A percentile compares a stretch with the other conserved stretches of the same genome.
Conservation (phyloP, 2,797 vertebrate genomes). For the Phyllotis vaccarum region DNA sequence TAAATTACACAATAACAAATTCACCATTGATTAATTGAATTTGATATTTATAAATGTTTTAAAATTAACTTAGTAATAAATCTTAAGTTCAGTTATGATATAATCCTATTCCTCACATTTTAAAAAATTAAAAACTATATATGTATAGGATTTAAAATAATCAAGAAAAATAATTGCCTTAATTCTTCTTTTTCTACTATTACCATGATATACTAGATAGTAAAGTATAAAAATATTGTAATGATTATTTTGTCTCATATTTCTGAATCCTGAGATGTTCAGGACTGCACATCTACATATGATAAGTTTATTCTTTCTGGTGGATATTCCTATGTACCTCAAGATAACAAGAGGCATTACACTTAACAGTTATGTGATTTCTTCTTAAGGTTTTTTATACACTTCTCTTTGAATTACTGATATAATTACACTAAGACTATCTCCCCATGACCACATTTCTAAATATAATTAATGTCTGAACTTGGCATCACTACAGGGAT, state of each 20-base stretch:
- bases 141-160: neutral
- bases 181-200: neutral
- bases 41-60: neutral
- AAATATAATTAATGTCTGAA: neutral
- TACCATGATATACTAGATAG: neutral
- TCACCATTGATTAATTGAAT: neutral
- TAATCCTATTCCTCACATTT: neutral
- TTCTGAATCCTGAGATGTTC: neutral
- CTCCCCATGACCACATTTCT: neutral
- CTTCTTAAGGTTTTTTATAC: too few species aligned
- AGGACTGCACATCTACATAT: neutral
- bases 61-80: neutral
- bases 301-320: neutral
- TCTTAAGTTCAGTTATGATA: neutral
- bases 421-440: neutral
- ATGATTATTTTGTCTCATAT: neutral
- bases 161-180: neutral
- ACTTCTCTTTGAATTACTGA: neutral
- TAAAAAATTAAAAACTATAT: neutral
- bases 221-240: neutral
- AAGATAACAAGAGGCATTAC: neutral
- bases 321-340: neutral
- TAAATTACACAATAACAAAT: neutral
- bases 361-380: fast-evolving
- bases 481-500: too few species aligned